A percentile compares a stretch with the other conserved stretches of the same genome.
phyloP scores from a whole-genome alignment of 1,140 invertebrate genomes.

The Drosophila mayri region DNA sequence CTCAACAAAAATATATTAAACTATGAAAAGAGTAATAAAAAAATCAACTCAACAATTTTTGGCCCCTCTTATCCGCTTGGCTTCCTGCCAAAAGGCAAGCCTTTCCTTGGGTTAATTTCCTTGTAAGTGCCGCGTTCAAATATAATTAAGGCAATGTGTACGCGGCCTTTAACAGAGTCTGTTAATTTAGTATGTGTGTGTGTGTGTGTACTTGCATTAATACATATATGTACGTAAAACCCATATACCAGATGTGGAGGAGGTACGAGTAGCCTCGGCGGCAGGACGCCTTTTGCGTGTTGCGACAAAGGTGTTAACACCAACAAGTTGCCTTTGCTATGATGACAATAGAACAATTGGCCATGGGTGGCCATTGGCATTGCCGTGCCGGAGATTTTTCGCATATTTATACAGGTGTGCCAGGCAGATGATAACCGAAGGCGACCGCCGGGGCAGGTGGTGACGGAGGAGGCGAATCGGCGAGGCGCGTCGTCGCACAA shows the following conservation, averaged over 20 bases:
- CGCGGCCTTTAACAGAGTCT: conserved; percentile 8
- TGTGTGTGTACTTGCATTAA: conserved; percentile 8
- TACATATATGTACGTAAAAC: background rate
- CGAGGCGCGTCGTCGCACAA: conserved; percentile 5
- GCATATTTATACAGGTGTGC: conserved; percentile 60
- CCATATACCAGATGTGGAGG: background rate
- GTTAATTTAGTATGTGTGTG: conserved; percentile 10
- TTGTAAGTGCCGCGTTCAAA: conserved; percentile 13
- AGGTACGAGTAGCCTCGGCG: background rate
- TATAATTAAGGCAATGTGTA: conserved; percentile 13
- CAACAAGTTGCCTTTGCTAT: conserved; percentile 49
- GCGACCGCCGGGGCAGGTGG: conserved; percentile 3
- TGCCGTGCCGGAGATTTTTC: conserved; percentile 36
- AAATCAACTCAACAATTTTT: background rate
- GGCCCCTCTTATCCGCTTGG: background rate
- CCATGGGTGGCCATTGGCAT: conserved; percentile 21
- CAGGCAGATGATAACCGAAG: conserved; percentile 54
- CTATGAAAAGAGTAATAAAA: background rate
- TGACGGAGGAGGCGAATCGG: background rate
- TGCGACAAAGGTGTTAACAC: conserved; percentile 57
- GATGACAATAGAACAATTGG: conserved; percentile 65
- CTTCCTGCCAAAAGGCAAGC: conserved; percentile 1
- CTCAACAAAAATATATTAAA: background rate
- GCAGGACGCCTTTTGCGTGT: conserved; percentile 60
- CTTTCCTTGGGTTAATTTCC: conserved; percentile 2